Base-by-base conservation (phyloP, 2,888 invertebrate genomes). In the Euzetes globulus region DNA sequence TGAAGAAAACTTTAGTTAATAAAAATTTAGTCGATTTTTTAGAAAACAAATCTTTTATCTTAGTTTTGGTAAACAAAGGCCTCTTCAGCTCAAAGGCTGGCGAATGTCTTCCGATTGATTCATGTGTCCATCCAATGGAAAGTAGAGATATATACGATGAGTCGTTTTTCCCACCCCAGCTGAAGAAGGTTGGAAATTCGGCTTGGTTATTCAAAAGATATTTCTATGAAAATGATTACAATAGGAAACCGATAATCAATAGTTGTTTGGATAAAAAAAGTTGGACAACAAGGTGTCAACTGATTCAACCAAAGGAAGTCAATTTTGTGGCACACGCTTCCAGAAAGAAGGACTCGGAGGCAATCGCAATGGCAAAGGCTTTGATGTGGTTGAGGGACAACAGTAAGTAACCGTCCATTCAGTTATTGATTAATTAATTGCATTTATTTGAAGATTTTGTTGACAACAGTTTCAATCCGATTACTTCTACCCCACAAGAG, bases 311-410 rank as follows among this genome's bases (percentile, higher is more conserved):
- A 29, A 65, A 65, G 37, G 37, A 65, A 37, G 15, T 65, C 2
- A 9, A 1, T 17, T 65, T 65, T 11, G n/a, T 6, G 2, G 63
- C 11, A 37, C 33, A 33, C n/a, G 29, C 27, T 5, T 11, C 13
- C 2, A 29, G 19, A n/a, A 65, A 65, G 19, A 29, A 19, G n/a
- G n/a, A 37, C 13, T 9, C 63, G 6, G 37, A 33, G 9, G 6
- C 27, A 37, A 33, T 65, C 1, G 63, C 33, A 27, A 65, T 65
- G 63, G 63, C 33, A 1, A 65, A 65, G 63, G 17, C 33, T 1
- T 37, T 65, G 33, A 65, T 65, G 63, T 65, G 63, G 63, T 65
- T 65, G 11, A 65, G 63, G 37, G 63, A 65, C 11, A 65, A 65
- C 37, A 11, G 63, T 65, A 19, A 50, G 3, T 13, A 17, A 13